Evolutionary conservation across 2,113 vertebrate genomes (phyloP), one percentile per base, ranked within the genome.

Genomic region (Cheilinus undulatus): DNA sequence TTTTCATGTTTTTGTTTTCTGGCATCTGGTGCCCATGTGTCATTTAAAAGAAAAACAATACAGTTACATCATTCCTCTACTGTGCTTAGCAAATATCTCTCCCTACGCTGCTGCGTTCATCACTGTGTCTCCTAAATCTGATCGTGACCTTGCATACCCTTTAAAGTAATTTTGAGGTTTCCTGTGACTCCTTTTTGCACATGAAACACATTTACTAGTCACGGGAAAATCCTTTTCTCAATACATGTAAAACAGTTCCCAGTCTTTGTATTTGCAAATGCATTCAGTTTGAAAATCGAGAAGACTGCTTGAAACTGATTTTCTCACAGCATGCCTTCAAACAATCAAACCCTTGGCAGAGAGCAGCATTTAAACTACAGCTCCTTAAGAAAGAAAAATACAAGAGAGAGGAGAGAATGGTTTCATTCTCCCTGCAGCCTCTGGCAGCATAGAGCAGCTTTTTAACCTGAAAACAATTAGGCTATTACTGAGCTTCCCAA

Each of bases 401-500:
- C 42, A 78, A 34, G 32, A 34, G 32, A 11, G 32, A 34, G 32
- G 5, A 73, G 76, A 52, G 61, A 90, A 75, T 69, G 10, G 20
- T 34, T 51, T 77, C 68, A 70, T 66, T 17, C 38, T 40, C 63
- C 48, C 7, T 34, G 20, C 20, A 53, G 65, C 76, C 68, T 77
- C 58, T 82, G 81, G 82, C 71, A 87, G 73, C 60, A 49, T n/a
- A 53, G 58, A 53, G 69, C 73, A 64, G 53, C 66, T 82, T 70
- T 91, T 74, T 80, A 85, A 89, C 83, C 88, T 88, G 82, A 75
- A 73, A 89, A 87, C 88, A 88, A 93, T 91, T 78, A 90, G 60
- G 36, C 82, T 28, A 77, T 85, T 78, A 86, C 69, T 4, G 12
- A 59, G 71, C 64, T 77, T 81, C 75, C 76, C 79, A 84, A 85